These are phyloP conservation scores for Autographa gamma DNA, from an alignment of 2,888 invertebrate genomes.

Conservation along the genomic window DNA sequence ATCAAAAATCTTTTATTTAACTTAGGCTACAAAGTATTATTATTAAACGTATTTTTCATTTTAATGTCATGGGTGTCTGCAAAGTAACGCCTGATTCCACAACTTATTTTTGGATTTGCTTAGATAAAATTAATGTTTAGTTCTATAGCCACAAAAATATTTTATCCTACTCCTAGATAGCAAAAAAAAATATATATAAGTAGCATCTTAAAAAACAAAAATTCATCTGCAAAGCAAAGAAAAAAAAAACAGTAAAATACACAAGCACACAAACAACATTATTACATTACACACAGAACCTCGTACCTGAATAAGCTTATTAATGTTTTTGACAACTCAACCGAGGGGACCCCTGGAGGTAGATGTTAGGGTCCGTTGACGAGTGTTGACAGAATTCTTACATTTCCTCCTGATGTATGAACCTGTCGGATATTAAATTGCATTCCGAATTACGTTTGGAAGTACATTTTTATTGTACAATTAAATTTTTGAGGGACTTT, in stretches of 20 bases:
- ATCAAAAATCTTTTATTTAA: no score
- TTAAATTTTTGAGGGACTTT: constrained; percentile 11
- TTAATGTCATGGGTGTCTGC: no score
- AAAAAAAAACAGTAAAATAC: neutral
- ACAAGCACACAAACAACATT: constrained; percentile 13
- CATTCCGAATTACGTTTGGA: constrained; percentile 29
- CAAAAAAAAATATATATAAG: no score
- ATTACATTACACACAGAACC: constrained; percentile 25
- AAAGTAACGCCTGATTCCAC: no score
- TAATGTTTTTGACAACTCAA: constrained; percentile 62
- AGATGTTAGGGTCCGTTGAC: constrained; percentile 72
- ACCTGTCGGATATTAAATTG: constrained; percentile 59
- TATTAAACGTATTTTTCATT: no score
- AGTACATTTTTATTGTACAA: constrained; percentile 24
- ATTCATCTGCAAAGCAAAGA: no score
- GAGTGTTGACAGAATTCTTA: constrained; percentile 64
- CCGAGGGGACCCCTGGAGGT: constrained; percentile 47
- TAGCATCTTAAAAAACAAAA: no score
- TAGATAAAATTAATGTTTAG: no score
- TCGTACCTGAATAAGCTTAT: constrained; percentile 45
- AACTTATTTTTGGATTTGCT: no score
- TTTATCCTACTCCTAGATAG: no score
- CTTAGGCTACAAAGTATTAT: no score
- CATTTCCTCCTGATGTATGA: constrained; percentile 52
- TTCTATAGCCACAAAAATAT: no score